Evolutionary conservation across 2,797 vertebrate species (phyloP), one percentile per base, ranked within the genome.

Genomic region (Benthosema pterotum): DNA sequence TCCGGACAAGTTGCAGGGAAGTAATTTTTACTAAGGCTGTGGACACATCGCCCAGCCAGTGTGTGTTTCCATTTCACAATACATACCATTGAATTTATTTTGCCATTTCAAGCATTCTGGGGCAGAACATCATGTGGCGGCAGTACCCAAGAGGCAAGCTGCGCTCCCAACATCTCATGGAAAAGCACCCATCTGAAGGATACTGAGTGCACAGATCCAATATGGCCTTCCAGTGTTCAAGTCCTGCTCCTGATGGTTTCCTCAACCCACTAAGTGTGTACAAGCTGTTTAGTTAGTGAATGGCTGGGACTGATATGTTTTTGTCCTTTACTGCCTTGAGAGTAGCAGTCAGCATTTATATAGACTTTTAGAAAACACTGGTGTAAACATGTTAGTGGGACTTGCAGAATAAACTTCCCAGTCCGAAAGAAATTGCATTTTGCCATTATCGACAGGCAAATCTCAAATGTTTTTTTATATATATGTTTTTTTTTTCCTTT

Each of bases 21-120:
- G 38, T 58, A 51, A 49, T 63, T 79, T 71, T 69, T 45, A 63
- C 69, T 62, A 43, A 58, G 54, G 60, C 68, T 12, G 47, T 67
- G 52, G 45, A 15, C 58, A 4, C 15, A 60, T 56, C 2, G 1
- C 25, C 22, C 60, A 61, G 45, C 25, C 52, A 13, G 14, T 50
- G 32, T 57, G 46, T 52, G 8, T 58, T 48, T 59, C 42, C 42
- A 45, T 18, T 28, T n/a, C 43, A 42, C 16, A 16, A 25, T 18
- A n/a, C 22, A 16, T 7, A 5, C 17, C 13, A 4, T 18, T 64
- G 12, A 4, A 28, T 18, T 50, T 46, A 3, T 58, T 62, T 18
- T 45, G 28, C 28, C 50, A n/a, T 55, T 57, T 15, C 28, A 32
- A 28, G 15, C 32, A 38, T 38, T 47, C 17, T 66, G 25, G 42